These are phyloP conservation scores for Pogona vitticeps DNA, from an alignment of 2,113 vertebrate species.

Conservation along the genomic window DNA sequence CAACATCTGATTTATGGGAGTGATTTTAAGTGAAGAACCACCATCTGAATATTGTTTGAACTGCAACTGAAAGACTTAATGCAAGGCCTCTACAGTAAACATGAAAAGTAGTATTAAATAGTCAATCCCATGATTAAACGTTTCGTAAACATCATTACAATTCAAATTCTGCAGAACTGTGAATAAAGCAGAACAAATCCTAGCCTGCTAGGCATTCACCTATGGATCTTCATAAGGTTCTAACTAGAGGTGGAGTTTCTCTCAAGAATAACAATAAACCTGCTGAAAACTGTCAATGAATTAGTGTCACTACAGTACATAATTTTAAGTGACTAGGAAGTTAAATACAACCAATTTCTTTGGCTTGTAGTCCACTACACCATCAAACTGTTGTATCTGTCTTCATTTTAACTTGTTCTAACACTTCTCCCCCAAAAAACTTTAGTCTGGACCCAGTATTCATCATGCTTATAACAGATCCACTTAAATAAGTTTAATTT, in stretches of 20 bases:
- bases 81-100: constrained; percentile 33
- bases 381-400: constrained; percentile 54
- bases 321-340: constrained; percentile 56
- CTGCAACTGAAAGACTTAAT: constrained; percentile 35
- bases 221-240: constrained; percentile 20
- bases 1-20: constrained; percentile 42
- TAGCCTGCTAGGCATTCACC: constrained; percentile 29
- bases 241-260: constrained; percentile 41
- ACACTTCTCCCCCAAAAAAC: constrained; percentile 39
- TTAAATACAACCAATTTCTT: constrained; percentile 84
- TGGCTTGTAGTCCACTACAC: constrained; percentile 85
- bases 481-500: neutral
- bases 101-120: constrained; percentile 20
- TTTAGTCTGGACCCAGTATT: neutral
- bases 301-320: constrained; percentile 24
- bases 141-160: constrained; percentile 22
- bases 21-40: constrained; percentile 42
- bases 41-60: constrained; percentile 30
- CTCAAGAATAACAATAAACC: constrained; percentile 47
- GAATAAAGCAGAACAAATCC: constrained; percentile 38
- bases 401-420: constrained; percentile 20
- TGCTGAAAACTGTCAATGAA: constrained; percentile 49
- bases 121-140: constrained; percentile 29
- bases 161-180: constrained; percentile 24
- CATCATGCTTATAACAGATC: neutral